Evolutionary conservation across 2,888 invertebrate species (phyloP).

Genomic region (Pachliopta kotzebuea): DNA sequence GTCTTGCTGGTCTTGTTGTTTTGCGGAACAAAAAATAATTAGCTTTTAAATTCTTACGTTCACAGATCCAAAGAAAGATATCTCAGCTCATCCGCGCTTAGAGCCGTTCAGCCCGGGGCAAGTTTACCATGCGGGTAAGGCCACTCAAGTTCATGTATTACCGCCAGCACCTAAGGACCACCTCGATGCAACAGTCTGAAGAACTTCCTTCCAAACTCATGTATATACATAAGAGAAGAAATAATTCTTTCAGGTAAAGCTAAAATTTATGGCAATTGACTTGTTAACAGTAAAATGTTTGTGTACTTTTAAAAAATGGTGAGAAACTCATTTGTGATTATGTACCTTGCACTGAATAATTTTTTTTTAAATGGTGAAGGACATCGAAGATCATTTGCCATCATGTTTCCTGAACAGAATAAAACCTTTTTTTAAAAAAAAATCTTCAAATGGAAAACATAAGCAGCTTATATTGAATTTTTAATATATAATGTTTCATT

Average conservation of each 20-base stretch:
- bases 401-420: no score
- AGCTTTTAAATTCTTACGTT: neutral
- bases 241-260: neutral
- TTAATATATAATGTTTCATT: no score
- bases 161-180: slow-evolving; percentile 71
- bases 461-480: no score
- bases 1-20: no score
- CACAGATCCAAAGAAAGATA: slow-evolving; percentile 70
- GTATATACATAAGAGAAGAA: slow-evolving; percentile 8
- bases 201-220: slow-evolving; percentile 27
- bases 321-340: neutral
- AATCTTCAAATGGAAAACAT: no score
- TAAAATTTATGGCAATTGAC: neutral
- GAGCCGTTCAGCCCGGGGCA: slow-evolving; percentile 95
- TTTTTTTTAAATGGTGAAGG: no score
- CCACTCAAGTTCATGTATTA: slow-evolving; percentile 94
- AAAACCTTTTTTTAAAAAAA: no score
- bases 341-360: no score
- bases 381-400: no score
- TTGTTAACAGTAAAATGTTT: neutral
- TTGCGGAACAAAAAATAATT: neutral
- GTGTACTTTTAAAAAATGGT: neutral
- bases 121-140: slow-evolving; percentile 95
- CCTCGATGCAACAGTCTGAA: slow-evolving; percentile 44
- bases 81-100: slow-evolving; percentile 85